Percentiles rank a stretch among this genome's conserved stretches.
These are phyloP conservation scores for Pachypanchax playfairii DNA, from an alignment of 2,113 vertebrate species.

Conservation along the genomic window DNA sequence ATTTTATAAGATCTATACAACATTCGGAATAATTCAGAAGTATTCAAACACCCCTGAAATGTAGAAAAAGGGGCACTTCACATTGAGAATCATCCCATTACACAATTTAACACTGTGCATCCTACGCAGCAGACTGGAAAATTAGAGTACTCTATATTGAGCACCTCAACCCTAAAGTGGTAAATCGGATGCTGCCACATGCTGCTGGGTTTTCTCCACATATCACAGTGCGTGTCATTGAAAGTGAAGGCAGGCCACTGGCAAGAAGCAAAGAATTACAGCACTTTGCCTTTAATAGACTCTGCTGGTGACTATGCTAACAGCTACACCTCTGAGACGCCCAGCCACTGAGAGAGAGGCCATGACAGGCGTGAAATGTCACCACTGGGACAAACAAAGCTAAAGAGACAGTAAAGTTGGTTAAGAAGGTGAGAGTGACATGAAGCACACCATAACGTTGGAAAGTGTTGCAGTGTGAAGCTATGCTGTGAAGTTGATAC, in stretches of 20 bases:
- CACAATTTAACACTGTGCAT: constrained; percentile 43
- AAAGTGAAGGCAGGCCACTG: constrained; percentile 61
- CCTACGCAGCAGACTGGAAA: constrained; percentile 47
- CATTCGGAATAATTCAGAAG: neutral
- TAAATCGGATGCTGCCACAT: constrained; percentile 66
- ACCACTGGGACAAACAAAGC: constrained; percentile 54
- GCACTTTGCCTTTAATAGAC: constrained; percentile 70
- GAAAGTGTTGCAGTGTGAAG: constrained; percentile 7
- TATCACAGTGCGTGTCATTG: constrained; percentile 68
- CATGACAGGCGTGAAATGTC: constrained; percentile 62
- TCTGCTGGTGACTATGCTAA: constrained; percentile 65
- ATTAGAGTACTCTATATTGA: constrained; percentile 54
- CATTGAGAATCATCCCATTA: constrained; percentile 21
- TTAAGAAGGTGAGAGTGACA: constrained; percentile 10
- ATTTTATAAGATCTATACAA: neutral
- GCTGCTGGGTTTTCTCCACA: constrained; percentile 56
- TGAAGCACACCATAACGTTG: neutral
- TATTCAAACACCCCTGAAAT: constrained; percentile 4
- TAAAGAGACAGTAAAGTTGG: constrained; percentile 30
- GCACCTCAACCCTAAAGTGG: constrained; percentile 55
- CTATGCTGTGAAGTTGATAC: neutral
- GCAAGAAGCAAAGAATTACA: constrained; percentile 65
- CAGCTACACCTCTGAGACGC: constrained; percentile 45
- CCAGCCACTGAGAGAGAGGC: constrained; percentile 35
- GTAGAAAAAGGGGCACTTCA: constrained; percentile 9